phyloP scores from a whole-genome alignment of 2,797 vertebrate genomes.

The Peromyscus melanophrys region DNA sequence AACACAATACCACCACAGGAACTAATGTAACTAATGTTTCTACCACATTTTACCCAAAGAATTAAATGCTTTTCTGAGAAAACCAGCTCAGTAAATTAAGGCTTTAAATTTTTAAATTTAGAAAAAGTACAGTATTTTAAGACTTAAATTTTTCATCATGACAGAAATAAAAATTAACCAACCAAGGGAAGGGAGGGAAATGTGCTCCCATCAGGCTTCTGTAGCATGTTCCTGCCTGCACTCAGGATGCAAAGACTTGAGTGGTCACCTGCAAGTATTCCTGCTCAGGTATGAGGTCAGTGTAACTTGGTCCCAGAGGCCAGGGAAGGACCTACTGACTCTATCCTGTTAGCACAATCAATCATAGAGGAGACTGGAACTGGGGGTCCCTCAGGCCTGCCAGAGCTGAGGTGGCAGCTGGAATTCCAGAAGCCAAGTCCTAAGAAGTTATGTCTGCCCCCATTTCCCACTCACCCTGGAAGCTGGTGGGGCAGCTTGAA shows the following conservation, averaged over 20 bases:
- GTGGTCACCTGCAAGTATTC: not conserved
- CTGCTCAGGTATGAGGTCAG: not conserved
- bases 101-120: slow-evolving; percentile 7
- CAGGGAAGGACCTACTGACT: not conserved
- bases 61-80: not conserved
- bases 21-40: not conserved
- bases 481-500: not conserved
- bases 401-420: not conserved
- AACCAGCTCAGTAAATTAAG: not conserved
- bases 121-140: not conserved
- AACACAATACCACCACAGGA: no score
- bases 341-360: not conserved
- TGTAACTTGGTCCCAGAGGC: not conserved
- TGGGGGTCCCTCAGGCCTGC: not conserved
- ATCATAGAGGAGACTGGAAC: not conserved
- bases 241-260: no score
- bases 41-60: not conserved
- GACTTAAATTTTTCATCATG: not conserved
- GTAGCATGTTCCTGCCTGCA: no score
- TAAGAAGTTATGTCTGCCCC: not conserved
- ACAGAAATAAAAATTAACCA: not conserved
- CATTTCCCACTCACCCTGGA: not conserved
- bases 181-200: not conserved
- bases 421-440: no score
- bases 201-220: not conserved